Evolutionary conservation across 2,797 vertebrate genomes (phyloP), one percentile per base, ranked within the genome.

Genomic region (Cercopithecus diana): DNA sequence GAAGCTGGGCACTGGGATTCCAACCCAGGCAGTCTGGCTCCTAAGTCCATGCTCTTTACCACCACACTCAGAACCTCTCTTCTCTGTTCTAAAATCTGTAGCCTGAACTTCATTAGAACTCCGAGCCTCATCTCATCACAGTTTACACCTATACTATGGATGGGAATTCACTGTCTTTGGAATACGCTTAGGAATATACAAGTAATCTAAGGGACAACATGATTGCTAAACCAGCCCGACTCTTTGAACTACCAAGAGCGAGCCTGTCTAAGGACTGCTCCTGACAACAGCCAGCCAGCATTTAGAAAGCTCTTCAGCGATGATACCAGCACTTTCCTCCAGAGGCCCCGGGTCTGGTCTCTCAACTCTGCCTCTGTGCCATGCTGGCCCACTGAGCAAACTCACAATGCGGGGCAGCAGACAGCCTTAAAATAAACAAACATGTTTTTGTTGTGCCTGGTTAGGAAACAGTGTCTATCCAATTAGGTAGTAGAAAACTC

Each of bases 381-480:
- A 80, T 1, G 1, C 88, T 50, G 85, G 76, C 73, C 55, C 0
- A 3, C 79, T 75, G 43, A 90, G 92, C 77, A 95, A 93, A 94
- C 50, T 55, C 96, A 89, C 52, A 83, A 4, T 33, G 52, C 89
- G 75, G 72, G 92, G 77, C 80, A 45, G 96, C 70, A 88, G 89
- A 83, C 64, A 79, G 76, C 67, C 87, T 84, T 57, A 67, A 93
- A 83, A 89, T 89, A 96, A 96, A 92, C 73, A 92, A 91, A 85
- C 57, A 45, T 43, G 22, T 85, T 89, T 87, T 50, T 81, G 39
- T 77, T 96, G 20, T 82, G 43, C 75, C 85, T 26, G 5, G 70
- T 75, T 92, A 79, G 26, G 55, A 84, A 86, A 77, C 77, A 55
- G 52, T 48, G 52, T 15, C 43, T 75, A 80, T 87, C 64, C 58